Conservation (phyloP, 2,113 vertebrate genomes). For the Galeopterus variegatus region DNA sequence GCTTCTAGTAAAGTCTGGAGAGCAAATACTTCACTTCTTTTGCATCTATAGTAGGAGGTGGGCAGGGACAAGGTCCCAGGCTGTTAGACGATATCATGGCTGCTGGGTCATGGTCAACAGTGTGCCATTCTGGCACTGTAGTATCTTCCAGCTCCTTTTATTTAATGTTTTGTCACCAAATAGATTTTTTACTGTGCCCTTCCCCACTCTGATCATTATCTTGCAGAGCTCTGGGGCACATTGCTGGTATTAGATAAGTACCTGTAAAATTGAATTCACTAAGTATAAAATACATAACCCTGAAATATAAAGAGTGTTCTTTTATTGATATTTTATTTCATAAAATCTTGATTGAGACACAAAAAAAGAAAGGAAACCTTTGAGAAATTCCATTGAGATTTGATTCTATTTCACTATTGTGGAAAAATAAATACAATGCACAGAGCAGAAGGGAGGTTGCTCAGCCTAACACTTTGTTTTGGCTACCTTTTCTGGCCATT, state of each 20-base stretch:
- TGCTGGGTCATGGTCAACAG: neutral
- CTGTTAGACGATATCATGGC: too few species aligned
- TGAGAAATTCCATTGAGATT: slow-evolving; percentile 2
- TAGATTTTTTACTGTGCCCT: neutral
- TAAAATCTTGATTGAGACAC: neutral
- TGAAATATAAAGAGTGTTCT: neutral
- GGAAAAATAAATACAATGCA: neutral
- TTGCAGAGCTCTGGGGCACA: neutral
- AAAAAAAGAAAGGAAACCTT: neutral
- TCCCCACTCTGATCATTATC: neutral
- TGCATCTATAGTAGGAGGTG: neutral
- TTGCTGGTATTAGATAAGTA: neutral
- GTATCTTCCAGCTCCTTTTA: neutral
- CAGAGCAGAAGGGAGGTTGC: neutral
- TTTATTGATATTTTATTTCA: slow-evolving; percentile 14
- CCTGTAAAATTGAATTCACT: neutral
- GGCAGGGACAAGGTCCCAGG: neutral
- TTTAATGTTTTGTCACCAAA: neutral
- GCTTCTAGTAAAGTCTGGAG: neutral
- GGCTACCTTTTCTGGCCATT: neutral
- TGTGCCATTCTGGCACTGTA: neutral
- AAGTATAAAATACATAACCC: neutral
- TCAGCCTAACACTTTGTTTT: neutral
- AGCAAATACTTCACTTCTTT: neutral
- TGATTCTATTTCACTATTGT: neutral